Percentiles rank a stretch among this genome's conserved stretches.
Conservation (phyloP, 2,797 vertebrate species). For the Vespertilio murinus region DNA sequence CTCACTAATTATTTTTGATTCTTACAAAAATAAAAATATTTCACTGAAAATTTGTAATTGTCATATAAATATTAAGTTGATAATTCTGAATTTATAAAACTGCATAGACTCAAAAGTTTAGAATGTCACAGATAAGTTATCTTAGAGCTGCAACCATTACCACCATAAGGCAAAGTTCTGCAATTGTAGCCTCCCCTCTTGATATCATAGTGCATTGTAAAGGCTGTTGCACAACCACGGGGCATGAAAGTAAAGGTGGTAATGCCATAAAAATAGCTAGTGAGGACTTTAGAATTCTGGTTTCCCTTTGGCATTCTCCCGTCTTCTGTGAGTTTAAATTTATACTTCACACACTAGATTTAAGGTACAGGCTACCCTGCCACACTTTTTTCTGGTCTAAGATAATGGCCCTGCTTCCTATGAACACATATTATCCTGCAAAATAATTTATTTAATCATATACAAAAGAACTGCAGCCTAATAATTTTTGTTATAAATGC, state of each 20-base stretch:
- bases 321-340: slow-evolving; percentile 19
- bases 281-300: not conserved
- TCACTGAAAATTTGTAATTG: slow-evolving; percentile 35
- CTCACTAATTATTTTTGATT: slow-evolving; percentile 32
- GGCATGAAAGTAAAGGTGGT: not conserved
- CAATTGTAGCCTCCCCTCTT: not conserved
- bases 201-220: not conserved
- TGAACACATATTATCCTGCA: not conserved
- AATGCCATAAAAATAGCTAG: not conserved
- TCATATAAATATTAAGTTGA: not conserved
- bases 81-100: slow-evolving; percentile 40
- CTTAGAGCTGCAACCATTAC: too few relatives aligned
- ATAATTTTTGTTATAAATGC: slow-evolving; percentile 45
- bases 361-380: not conserved
- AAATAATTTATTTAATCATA: slow-evolving; percentile 16
- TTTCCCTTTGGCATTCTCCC: slow-evolving; percentile 19
- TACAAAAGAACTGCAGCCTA: slow-evolving; percentile 14
- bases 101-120: not conserved
- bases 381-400: slow-evolving; percentile 41
- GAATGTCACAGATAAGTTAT: not conserved
- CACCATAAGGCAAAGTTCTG: not conserved
- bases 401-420: not conserved
- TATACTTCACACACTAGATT: not conserved
- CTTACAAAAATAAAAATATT: not conserved
- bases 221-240: not conserved